These are phyloP conservation scores for Platycnemis pennipes DNA, from an alignment of 2,888 invertebrate species.

Conservation along the genomic window DNA sequence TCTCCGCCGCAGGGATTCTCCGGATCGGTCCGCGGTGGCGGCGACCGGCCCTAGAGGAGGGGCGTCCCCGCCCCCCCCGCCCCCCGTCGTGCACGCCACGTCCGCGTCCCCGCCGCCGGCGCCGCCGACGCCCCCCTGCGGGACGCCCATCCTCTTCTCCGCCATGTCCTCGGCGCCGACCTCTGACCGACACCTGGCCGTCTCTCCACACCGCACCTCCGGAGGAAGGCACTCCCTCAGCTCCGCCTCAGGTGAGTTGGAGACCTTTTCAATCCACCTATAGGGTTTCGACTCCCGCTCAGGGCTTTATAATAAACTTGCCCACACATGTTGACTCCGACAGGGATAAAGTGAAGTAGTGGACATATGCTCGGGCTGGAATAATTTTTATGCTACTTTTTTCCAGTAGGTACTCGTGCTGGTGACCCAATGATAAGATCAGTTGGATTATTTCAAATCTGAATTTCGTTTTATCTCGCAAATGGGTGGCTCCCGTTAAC, in stretches of 20 bases:
- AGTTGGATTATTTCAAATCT: too few species aligned
- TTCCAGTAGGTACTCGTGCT: too few species aligned
- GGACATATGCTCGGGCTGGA: too few species aligned
- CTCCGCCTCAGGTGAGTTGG: slow-evolving; percentile 79
- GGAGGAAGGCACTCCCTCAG: slow-evolving; percentile 80
- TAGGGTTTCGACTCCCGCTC: too few species aligned
- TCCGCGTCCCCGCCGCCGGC: slow-evolving; percentile 76
- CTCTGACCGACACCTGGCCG: slow-evolving; percentile 58
- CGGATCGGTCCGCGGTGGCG: slow-evolving; percentile 31
- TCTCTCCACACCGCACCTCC: slow-evolving; percentile 76
- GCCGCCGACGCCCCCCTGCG: not conserved
- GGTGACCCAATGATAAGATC: too few species aligned
- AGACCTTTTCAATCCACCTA: too few species aligned
- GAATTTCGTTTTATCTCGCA: too few species aligned
- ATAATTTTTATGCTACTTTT: too few species aligned
- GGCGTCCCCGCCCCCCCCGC: not conserved
- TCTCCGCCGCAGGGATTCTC: not conserved
- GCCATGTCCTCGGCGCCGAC: slow-evolving; percentile 20
- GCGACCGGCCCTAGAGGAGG: slow-evolving; percentile 7
- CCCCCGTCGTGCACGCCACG: not conserved
- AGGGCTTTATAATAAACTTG: too few species aligned
- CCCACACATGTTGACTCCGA: too few species aligned
- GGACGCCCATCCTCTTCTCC: not conserved
- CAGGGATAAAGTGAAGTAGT: too few species aligned
- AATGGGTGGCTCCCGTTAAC: too few species aligned